Conservation (phyloP, 2,888 invertebrate genomes). For the Spisula subtruncata region DNA sequence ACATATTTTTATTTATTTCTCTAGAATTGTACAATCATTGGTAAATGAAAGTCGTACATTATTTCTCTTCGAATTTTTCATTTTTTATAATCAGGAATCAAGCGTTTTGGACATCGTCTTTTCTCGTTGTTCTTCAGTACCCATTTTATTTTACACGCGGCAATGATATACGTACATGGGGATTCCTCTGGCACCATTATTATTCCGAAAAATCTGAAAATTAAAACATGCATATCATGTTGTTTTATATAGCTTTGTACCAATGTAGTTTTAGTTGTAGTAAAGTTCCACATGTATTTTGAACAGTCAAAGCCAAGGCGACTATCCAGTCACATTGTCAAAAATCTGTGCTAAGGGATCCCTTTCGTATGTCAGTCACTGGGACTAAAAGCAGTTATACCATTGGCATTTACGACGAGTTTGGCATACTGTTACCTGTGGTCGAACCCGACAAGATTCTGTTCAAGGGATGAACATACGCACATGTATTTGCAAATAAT, state of each 20-base stretch:
- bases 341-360: too few relatives aligned
- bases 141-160: conserved; percentile 20
- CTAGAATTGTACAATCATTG: not conserved
- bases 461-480: too few relatives aligned
- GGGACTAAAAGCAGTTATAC: too few relatives aligned
- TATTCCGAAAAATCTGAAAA: conserved; percentile 24
- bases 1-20: too few relatives aligned
- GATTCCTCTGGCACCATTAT: conserved; percentile 18
- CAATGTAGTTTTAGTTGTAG: too few relatives aligned
- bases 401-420: too few relatives aligned
- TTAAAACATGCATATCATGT: not conserved
- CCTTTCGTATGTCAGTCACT: too few relatives aligned
- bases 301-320: too few relatives aligned
- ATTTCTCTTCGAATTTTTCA: not conserved
- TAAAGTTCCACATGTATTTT: not conserved
- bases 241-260: not conserved
- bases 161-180: not conserved
- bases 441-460: too few relatives aligned
- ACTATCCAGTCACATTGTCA: too few relatives aligned
- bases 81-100: conserved; percentile 17
- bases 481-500: too few relatives aligned
- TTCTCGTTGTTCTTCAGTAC: conserved; percentile 26
- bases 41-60: not conserved
- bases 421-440: too few relatives aligned
- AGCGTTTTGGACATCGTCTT: not conserved